Evolutionary conservation across 2,797 vertebrate genomes (phyloP), one percentile per base, ranked within the genome.

Genomic region (Trematomus bernacchii): DNA sequence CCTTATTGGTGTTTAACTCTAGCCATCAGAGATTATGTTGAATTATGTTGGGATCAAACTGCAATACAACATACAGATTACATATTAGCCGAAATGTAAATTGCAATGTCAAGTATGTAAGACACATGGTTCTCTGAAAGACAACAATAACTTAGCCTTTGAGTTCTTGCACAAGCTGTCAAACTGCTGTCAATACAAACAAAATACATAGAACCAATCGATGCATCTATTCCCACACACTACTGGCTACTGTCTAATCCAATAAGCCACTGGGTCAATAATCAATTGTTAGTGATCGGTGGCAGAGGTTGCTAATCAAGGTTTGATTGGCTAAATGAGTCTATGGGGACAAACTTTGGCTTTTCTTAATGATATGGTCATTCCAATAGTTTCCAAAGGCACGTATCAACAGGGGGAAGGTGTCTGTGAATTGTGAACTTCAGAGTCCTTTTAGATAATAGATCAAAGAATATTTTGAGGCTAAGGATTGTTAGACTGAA

Each of bases 181-280:
- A n/a, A 61, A 71, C 79, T 51, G 59, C 73, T 77, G 80, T 86
- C 92, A 80, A 91, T 93, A 77, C 86, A 89, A 92, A 93, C 76
- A 82, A 88, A 92, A 91, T 86, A 84, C 68, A 82, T 47, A 57
- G 54, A 87, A 59, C 78, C 80, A 84, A 93, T 94, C 91, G 75
- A 92, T 94, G 50, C 75, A 83, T 90, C 81, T 80, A 83, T 92
- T 91, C 85, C 87, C 84, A 84, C 85, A 91, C 77, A 76, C 85
- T 85, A 67, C 74, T 65, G 83, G 67, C 85, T 76, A 70, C 42
- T n/a, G 27, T 85, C 87, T 94, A 94, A 94, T 94, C 90, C 87
- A 91, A 87, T 93, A 83, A 90, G 77, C 51, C 47, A 42, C 16
- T 33, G 3, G 50, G 42, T 83, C 85, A 66, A 92, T 93, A 92